Evolutionary conservation across 1,140 invertebrate species (phyloP).

Genomic region (Grapholita molesta): DNA sequence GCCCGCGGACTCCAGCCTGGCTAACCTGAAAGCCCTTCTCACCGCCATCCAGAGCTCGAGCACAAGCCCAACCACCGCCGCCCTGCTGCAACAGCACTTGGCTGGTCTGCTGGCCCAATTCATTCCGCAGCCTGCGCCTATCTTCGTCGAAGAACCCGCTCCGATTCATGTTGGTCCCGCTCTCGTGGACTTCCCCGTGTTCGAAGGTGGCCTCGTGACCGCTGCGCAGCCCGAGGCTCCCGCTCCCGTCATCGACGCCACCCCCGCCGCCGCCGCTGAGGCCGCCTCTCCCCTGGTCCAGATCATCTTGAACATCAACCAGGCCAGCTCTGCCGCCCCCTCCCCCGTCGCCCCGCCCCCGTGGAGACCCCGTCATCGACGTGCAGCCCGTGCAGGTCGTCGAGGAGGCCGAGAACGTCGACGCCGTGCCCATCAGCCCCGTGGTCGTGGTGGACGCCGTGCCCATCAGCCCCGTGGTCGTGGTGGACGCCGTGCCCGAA

Average conservation of each 20-base stretch:
- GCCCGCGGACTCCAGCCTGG: constrained; percentile 6
- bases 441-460: constrained; percentile 21
- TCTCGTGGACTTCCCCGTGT: constrained; percentile 24
- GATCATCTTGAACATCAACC: constrained; percentile 21
- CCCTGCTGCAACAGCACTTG: constrained; percentile 1
- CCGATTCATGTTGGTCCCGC: constrained; percentile 23
- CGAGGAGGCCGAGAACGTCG: constrained; percentile 17
- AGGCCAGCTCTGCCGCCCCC: constrained; percentile 17
- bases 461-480: constrained; percentile 15
- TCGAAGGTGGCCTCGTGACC: constrained; percentile 44
- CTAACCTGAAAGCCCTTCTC: constrained; percentile 13
- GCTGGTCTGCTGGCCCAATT: constrained; percentile 24
- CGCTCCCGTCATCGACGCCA: constrained; percentile 25
- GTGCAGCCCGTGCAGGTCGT: constrained; percentile 20
- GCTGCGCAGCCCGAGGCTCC: constrained; percentile 29
- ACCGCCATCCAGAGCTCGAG: constrained; percentile 12
- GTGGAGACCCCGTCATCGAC: constrained; percentile 18
- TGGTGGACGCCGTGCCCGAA: constrained; percentile 7
- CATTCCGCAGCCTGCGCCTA: constrained; percentile 23
- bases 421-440: constrained; percentile 19
- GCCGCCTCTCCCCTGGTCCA: constrained; percentile 3
- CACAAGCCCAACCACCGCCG: constrained; percentile 19
- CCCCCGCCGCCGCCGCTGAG: constrained; percentile 13
- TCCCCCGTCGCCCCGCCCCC: constrained; percentile 22
- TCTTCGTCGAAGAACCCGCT: constrained; percentile 24